These are phyloP conservation scores for Pipistrellus nathusii DNA, from an alignment of 2,797 vertebrate genomes.

Conservation along the genomic window DNA sequence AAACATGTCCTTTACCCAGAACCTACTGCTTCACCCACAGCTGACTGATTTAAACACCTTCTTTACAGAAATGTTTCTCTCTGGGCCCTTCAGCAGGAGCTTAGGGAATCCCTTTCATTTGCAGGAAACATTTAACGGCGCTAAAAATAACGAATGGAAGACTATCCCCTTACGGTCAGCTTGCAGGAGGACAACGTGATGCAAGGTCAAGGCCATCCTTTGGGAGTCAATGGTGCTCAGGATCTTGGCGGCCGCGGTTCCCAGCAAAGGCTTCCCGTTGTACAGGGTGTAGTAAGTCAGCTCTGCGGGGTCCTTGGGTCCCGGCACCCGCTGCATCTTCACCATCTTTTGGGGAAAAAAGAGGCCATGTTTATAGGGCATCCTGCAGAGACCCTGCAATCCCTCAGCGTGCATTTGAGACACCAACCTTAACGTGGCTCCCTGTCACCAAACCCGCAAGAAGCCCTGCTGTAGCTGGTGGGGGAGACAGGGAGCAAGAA, in stretches of 20 bases:
- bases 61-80: neutral
- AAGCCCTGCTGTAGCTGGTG: neutral
- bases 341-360: slow-evolving; percentile 93
- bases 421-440: neutral
- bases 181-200: slow-evolving; percentile 97
- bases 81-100: neutral
- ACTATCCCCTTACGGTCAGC: slow-evolving; percentile 94
- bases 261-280: slow-evolving; percentile 92
- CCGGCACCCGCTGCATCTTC: slow-evolving; percentile 93
- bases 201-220: slow-evolving; percentile 96
- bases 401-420: neutral
- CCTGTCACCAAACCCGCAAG: neutral
- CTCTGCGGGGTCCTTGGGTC: slow-evolving; percentile 95
- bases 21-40: neutral
- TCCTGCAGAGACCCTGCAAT: neutral
- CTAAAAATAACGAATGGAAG: neutral
- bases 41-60: neutral
- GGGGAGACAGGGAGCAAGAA: neutral
- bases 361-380: neutral
- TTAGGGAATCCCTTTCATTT: neutral
- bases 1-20: neutral
- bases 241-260: slow-evolving; percentile 95
- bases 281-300: slow-evolving; percentile 96
- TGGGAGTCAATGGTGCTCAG: slow-evolving; percentile 98
- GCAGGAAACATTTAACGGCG: neutral